These are phyloP conservation scores for Ardeotis arabs DNA, from an alignment of 2,113 vertebrate genomes.

Conservation along the genomic window DNA sequence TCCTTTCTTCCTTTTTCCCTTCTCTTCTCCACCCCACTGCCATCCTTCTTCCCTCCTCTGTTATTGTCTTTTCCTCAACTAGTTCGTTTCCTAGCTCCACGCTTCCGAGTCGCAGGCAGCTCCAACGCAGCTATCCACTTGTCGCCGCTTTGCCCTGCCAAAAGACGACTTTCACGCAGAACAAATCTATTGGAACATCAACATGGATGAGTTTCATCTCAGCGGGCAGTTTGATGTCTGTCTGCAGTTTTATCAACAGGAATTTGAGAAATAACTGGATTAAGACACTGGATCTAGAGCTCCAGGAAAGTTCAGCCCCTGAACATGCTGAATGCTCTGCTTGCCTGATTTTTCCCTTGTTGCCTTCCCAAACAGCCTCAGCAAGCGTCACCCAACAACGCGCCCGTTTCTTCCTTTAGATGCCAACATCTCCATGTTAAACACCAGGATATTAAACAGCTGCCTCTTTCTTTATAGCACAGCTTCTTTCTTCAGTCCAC, in stretches of 20 bases:
- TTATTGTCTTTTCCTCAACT: neutral
- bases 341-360: neutral
- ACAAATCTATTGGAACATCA: neutral
- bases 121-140: rapidly evolving
- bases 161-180: neutral
- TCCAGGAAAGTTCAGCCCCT: neutral
- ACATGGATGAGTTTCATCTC: neutral
- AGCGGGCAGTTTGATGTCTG: neutral
- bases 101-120: rapidly evolving
- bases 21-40: neutral
- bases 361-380: neutral
- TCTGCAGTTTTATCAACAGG: neutral
- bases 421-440: neutral
- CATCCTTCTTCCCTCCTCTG: neutral
- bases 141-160: neutral
- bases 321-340: neutral
- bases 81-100: neutral
- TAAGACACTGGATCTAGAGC: neutral
- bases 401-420: neutral
- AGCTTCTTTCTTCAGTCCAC: neutral
- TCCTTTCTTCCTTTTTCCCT: neutral
- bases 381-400: neutral
- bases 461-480: neutral
- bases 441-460: neutral
- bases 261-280: neutral